A percentile compares a stretch with the other conserved stretches of the same genome.
Conservation (phyloP, 1,140 invertebrate genomes). For the Centruroides vittatus region DNA sequence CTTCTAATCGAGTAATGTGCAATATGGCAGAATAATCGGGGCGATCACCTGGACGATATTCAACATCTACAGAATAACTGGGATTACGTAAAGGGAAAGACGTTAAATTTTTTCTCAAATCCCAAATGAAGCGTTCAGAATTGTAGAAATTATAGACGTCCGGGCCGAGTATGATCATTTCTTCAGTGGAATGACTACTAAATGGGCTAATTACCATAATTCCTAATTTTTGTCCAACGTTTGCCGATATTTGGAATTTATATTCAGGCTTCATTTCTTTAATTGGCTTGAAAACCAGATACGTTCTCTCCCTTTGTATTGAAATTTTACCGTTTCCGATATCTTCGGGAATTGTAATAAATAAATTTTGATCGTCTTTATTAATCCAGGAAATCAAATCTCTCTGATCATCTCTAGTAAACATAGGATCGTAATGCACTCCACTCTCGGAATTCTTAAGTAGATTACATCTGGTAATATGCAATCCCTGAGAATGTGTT, state of each 20-base stretch:
- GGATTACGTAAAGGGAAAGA: conserved; percentile 74
- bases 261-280: not conserved
- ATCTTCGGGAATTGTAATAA: conserved; percentile 6
- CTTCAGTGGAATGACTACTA: conserved; percentile 68
- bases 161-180: conserved; percentile 57
- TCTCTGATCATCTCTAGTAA: conserved; percentile 66
- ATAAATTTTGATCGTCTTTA: conserved; percentile 8
- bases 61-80: conserved; percentile 62
- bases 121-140: conserved; percentile 40
- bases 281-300: not conserved
- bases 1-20: conserved; percentile 35
- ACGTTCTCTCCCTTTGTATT: not conserved
- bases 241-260: conserved; percentile 14
- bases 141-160: conserved; percentile 31
- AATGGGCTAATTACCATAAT: conserved; percentile 57
- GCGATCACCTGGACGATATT: conserved; percentile 61
- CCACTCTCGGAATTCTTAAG: conserved; percentile 71
- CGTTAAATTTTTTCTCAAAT: conserved; percentile 59
- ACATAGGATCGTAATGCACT: conserved; percentile 78
- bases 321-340: not conserved
- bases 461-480: conserved; percentile 16
- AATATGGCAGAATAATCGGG: conserved; percentile 67
- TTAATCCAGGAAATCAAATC: conserved; percentile 73
- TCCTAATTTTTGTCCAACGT: conserved; percentile 20
- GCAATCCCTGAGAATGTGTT: conserved; percentile 18